These are phyloP conservation scores for Lycophotia porphyrea DNA, from an alignment of 2,888 invertebrate genomes.

Conservation along the genomic window DNA sequence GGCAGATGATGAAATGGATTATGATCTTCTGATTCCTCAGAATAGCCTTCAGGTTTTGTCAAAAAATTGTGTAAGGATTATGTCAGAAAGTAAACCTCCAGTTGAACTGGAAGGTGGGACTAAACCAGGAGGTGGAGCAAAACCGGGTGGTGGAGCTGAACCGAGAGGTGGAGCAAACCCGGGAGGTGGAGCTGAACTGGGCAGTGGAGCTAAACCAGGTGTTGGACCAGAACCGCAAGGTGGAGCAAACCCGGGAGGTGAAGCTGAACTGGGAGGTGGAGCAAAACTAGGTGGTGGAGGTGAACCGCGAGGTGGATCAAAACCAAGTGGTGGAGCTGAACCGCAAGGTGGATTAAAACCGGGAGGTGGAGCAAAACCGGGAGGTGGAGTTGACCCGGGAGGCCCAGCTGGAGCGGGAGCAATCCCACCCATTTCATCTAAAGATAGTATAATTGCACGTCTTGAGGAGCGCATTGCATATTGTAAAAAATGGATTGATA, in stretches of 20 bases:
- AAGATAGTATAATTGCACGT: slow-evolving; percentile 40
- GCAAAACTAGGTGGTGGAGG: not conserved
- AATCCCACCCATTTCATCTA: not conserved
- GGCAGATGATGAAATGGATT: not conserved
- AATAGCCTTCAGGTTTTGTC: not conserved
- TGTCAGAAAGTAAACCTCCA: not conserved
- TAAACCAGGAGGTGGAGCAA: not conserved
- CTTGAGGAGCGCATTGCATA: slow-evolving; percentile 71
- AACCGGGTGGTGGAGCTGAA: not conserved
- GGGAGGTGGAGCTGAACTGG: not conserved
- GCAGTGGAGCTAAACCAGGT: not conserved
- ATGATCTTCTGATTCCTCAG: slow-evolving; percentile 46
- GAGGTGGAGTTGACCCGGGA: not conserved
- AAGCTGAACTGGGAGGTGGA: not conserved
- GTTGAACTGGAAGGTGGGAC: not conserved
- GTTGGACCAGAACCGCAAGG: not conserved
- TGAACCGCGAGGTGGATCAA: not conserved
- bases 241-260: not conserved
- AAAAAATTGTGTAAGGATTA: not conserved
- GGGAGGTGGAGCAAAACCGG: not conserved
- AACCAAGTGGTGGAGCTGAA: too few relatives aligned
- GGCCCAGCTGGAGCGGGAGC: not conserved
- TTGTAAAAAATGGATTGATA: slow-evolving; percentile 67
- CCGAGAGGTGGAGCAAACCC: not conserved
- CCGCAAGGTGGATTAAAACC: not conserved